Base-by-base conservation (phyloP, 2,113 vertebrate genomes). In the Eclectus roratus region DNA sequence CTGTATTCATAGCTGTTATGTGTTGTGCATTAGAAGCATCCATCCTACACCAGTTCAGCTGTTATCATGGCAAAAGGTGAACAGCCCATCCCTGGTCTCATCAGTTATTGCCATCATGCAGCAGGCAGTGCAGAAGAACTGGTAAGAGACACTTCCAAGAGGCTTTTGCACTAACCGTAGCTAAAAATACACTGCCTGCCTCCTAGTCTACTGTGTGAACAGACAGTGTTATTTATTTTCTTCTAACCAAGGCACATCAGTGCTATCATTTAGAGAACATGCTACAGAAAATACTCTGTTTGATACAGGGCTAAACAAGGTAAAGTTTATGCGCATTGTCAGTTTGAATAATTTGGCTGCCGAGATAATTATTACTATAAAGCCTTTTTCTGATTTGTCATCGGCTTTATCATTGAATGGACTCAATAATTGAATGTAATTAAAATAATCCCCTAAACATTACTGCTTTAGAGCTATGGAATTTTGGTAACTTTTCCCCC, bases 51-150 rank as follows among this genome's bases (percentile, higher is more conserved):
- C 97, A 99, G 97, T 97, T 98, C 99, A 98, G 98, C 98, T 98
- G 98, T 98, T 98, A 96, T 99, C 98, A 99, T 99, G 99, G 99
- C 99, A 98, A 99, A 99, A 97, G 99, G 98, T 97, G 98, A 98
- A 91, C 98, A 98, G 95, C 98, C 98, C 97, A 98, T 99, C 96
- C 98, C 98, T 95, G 98, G 98, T 97, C 97, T 98, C 98, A 98
- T 99, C 97, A 98, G 88, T 96, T 97, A 97, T 98, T 98, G 98
- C 96, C 97, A 98, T 98, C 98, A 99, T 94, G 98, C 99, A 98
- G 98, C 98, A 98, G 96, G 94, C 98, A 99, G 98, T 98, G 95
- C 98, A 97, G 97, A 98, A 97, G 96, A 98, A 96, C 98, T 66
- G 98, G 98, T 99, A 98, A 98, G 98, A 97, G 80, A 95, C 52